Evolutionary conservation across 2,888 invertebrate genomes (phyloP), one percentile per base, ranked within the genome.

Genomic region (Hyposoter didymator): DNA sequence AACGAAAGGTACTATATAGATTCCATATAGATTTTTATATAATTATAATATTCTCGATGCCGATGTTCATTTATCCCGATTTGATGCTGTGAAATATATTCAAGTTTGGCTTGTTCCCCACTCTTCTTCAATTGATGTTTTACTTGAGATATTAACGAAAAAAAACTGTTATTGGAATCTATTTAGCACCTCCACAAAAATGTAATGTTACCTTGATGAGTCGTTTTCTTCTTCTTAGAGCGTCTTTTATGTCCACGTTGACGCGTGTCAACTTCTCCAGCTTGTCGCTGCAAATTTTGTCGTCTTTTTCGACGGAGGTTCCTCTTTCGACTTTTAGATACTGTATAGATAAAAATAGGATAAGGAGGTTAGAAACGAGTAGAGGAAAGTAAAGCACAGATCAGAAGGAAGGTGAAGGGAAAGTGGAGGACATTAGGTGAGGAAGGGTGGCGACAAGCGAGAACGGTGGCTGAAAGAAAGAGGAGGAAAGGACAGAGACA

Each of bases 261-360:
- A 45, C 12, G 45, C 45, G 10, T 10, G 3, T 12, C 12, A 14
- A 45, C 45, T 0, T 45, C 12, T 12, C 45, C 45, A 45, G 8
- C 45, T 14, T 45, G 12, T 8, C 1, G 10, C 12, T 45, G 10
- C 2, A 45, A 45, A 12, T 64, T 32, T 17, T 14, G 64, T 35
- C 64, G 28, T 35, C 64, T 59, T 12, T 4, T 64, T 17, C 8
- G 5, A 17, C 64, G 64, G 32, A 64, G 64, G 32, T 64, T 64
- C 17, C 22, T 64, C 17, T 64, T 64, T 14, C 64, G 64, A 64
- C 64, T 64, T 64, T 64, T 64, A 64, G 32, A 64, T 14, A 45
- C 45, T 45, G 45, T 45, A 12, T 12, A 45, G n/a, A n/a, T n/a
- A n/a, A n/a, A n/a, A n/a, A n/a, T n/a, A n/a, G n/a, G 32, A 32